Evolutionary conservation across 1,140 invertebrate species (phyloP), one percentile per base, ranked within the genome.

Genomic region (Heliconius hermathena): DNA sequence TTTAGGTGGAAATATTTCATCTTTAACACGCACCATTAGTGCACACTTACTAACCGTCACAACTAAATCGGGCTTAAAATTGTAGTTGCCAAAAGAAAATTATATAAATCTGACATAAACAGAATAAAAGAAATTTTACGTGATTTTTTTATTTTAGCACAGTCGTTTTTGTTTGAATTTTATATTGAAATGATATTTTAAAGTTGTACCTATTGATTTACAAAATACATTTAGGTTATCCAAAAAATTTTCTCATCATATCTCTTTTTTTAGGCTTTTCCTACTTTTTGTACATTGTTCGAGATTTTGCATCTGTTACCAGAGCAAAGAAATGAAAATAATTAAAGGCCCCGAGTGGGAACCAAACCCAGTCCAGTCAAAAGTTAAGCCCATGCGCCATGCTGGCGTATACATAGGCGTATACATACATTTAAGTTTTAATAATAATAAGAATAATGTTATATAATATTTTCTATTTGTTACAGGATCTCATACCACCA

Each of bases 401-500:
- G 13, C 13, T 16, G 41, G 13, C 41, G 41, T 46, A 46, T 41
- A 41, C 9, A 41, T 41, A 41, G 9, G 11, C 38, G 38, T 26
- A 26, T 36, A 36, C 33, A 36, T 36, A 36, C 6, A 36, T 4
- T 16, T 46, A 46, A 16, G 3, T 46, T 46, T 46, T 46, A 4
- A 46, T 16, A 16, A 16, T 5, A 46, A 46, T 46, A 46, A 36
- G 33, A 36, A 11, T 41, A 41, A 8, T 41, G 3, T 41, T 41
- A 41, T 13, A 13, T 41, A 41, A 46, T 46, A 52, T 76, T 74
- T 79, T 79, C 80, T 36, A 73, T 66, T 93, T 91, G 87, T 95
- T 95, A n/a, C 94, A 95, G 94, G 94, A 95, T 77, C 88, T 95
- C 71, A 92, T 94, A 71, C 93, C 94, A 71, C 85, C 94, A 54